Conservation (phyloP, 1,140 invertebrate genomes). For the Piezodorus guildinii region DNA sequence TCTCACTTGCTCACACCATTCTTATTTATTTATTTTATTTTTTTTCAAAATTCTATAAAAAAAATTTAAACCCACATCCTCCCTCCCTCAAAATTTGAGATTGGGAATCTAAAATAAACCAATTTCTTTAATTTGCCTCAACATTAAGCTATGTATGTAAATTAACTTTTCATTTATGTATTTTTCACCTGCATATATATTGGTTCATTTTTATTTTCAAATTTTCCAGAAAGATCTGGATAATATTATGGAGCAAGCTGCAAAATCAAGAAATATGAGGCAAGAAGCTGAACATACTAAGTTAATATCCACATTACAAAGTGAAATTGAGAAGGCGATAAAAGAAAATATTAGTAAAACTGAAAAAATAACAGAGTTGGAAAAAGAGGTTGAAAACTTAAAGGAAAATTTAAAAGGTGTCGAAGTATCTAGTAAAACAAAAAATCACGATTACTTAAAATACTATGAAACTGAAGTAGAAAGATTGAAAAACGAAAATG, state of each 20-base stretch:
- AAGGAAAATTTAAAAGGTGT: constrained; percentile 14
- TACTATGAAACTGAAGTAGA: constrained; percentile 19
- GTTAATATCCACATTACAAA: background rate
- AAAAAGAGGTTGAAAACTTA: constrained; percentile 17
- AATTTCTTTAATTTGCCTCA: too few relatives aligned
- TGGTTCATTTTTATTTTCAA: too few relatives aligned
- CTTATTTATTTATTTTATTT: too few relatives aligned
- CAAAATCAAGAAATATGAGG: background rate
- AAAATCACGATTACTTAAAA: constrained; percentile 19
- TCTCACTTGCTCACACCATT: too few relatives aligned
- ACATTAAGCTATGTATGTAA: too few relatives aligned
- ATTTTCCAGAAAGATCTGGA: background rate
- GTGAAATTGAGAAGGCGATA: background rate
- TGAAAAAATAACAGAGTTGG: constrained; percentile 3
- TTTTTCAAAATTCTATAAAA: too few relatives aligned
- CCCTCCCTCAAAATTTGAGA: too few relatives aligned
- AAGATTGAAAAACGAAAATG: constrained; percentile 16
- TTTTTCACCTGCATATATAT: too few relatives aligned
- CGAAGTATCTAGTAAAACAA: background rate
- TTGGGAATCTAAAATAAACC: too few relatives aligned
- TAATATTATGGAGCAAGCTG: background rate
- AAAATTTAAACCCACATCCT: too few relatives aligned
- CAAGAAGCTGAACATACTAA: background rate
- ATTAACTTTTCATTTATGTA: too few relatives aligned
- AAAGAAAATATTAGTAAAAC: background rate